phyloP scores from a whole-genome alignment of 2,888 invertebrate species.

The Heterodera filipjevi region DNA sequence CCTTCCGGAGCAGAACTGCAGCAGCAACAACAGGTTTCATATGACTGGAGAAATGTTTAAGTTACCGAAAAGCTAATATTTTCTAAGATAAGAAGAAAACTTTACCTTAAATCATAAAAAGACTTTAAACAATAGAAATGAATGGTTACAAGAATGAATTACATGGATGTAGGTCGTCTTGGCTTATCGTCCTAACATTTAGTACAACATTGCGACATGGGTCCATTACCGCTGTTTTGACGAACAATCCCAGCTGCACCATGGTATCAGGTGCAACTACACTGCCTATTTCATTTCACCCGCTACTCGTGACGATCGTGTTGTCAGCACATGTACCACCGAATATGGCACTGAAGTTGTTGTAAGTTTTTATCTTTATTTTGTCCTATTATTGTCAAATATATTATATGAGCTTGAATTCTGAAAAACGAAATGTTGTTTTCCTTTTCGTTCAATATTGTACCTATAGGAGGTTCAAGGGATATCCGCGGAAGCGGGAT shows the following conservation, averaged over 20 bases:
- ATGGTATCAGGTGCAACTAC: conserved; percentile 14
- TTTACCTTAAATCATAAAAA: too few relatives aligned
- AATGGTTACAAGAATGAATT: too few relatives aligned
- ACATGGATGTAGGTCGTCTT: too few relatives aligned
- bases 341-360: not conserved
- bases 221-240: conserved; percentile 22
- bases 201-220: conserved; percentile 9
- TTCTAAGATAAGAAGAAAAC: too few relatives aligned
- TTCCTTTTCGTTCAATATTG: too few relatives aligned
- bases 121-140: too few relatives aligned
- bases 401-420: too few relatives aligned
- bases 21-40: not conserved
- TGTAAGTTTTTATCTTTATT: not conserved
- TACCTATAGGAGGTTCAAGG: too few relatives aligned
- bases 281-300: conserved; percentile 21
- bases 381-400: too few relatives aligned
- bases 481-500: too few relatives aligned
- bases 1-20: not conserved
- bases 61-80: not conserved
- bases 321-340: not conserved
- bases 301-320: not conserved
- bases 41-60: not conserved
- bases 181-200: not conserved
- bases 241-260: conserved; percentile 16
- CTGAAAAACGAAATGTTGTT: too few relatives aligned